Conservation (phyloP, 1,140 invertebrate genomes). For the Coelopa frigida region DNA sequence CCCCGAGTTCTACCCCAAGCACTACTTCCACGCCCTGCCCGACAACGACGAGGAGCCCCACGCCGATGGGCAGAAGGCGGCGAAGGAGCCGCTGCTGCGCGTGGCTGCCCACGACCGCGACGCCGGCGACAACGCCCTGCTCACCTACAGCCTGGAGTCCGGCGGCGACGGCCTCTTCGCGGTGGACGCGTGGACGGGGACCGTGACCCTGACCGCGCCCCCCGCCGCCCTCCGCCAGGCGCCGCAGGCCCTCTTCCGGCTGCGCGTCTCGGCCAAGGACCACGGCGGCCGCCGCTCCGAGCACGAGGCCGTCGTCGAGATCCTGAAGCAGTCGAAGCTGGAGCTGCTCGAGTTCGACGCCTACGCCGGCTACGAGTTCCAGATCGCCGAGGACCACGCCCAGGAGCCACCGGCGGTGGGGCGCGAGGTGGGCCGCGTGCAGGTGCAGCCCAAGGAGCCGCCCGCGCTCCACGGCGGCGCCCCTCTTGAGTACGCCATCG, state of each 20-base stretch:
- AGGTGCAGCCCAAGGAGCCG: slow-evolving; percentile 51
- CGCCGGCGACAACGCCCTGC: slow-evolving; percentile 71
- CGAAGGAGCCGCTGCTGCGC: slow-evolving; percentile 52
- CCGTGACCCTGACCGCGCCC: slow-evolving; percentile 50
- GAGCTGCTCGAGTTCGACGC: slow-evolving; percentile 66
- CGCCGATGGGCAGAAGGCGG: too few species aligned
- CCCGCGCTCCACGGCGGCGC: slow-evolving; percentile 39
- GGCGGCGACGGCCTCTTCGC: slow-evolving; percentile 71
- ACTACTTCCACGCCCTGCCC: slow-evolving; percentile 66
- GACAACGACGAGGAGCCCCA: slow-evolving; percentile 37
- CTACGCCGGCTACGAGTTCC: slow-evolving; percentile 69
- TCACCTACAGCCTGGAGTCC: slow-evolving; percentile 68
- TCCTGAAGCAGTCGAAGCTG: slow-evolving; percentile 63
- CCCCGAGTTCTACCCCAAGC: slow-evolving; percentile 78
- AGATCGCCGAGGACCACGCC: slow-evolving; percentile 71
- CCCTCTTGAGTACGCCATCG: slow-evolving; percentile 61
- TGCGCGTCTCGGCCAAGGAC: slow-evolving; percentile 72
- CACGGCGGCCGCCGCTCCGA: slow-evolving; percentile 61
- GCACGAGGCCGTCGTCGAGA: slow-evolving; percentile 73
- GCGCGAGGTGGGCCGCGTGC: slow-evolving; percentile 69
- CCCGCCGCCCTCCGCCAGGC: slow-evolving; percentile 8
- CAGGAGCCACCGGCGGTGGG: slow-evolving; percentile 50
- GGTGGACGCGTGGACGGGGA: slow-evolving; percentile 68
- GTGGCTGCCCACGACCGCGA: slow-evolving; percentile 74
- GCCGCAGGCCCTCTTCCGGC: slow-evolving; percentile 59